Evolutionary conservation across 2,113 vertebrate species (phyloP), one percentile per base, ranked within the genome.

Genomic region (Semicossyphus pulcher): DNA sequence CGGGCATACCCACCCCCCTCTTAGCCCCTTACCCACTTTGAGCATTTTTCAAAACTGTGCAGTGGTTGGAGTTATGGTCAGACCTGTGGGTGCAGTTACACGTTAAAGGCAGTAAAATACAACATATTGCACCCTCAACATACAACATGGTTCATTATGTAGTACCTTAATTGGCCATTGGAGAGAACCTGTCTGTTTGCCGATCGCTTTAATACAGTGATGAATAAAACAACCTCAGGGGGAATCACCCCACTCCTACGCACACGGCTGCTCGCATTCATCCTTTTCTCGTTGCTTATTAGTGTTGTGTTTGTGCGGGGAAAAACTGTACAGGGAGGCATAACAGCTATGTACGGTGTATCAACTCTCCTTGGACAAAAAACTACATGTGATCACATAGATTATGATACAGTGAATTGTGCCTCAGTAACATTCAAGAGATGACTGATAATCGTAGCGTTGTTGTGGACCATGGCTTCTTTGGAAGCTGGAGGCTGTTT

Each of bases 81-180:
- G n/a, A n/a, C n/a, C n/a, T n/a, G n/a, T n/a, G n/a, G n/a, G n/a
- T n/a, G n/a, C n/a, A n/a, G n/a, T n/a, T n/a, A n/a, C n/a, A n/a
- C n/a, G n/a, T n/a, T n/a, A n/a, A n/a, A n/a, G n/a, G n/a, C n/a
- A n/a, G n/a, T n/a, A n/a, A n/a, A n/a, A n/a, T n/a, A n/a, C n/a
- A n/a, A n/a, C n/a, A n/a, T n/a, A n/a, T n/a, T n/a, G n/a, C n/a
- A n/a, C n/a, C n/a, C n/a, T n/a, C n/a, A n/a, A n/a, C n/a, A n/a
- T n/a, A n/a, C n/a, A n/a, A n/a, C n/a, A n/a, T n/a, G 20, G 62
- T 73, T 65, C 25, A 62, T 81, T 45, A 65, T 58, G 54, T 16
- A 49, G 28, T 41, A 18, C 61, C 49, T 49, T 85, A 81, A 85
- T 73, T 83, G 70, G 84, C 48, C 78, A 60, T 70, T 53, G 52